Evolutionary conservation across 92 coral and sea anemone genomes (phyloP), one percentile per base, ranked within the genome.

Genomic region (Pocillopora grandis): DNA sequence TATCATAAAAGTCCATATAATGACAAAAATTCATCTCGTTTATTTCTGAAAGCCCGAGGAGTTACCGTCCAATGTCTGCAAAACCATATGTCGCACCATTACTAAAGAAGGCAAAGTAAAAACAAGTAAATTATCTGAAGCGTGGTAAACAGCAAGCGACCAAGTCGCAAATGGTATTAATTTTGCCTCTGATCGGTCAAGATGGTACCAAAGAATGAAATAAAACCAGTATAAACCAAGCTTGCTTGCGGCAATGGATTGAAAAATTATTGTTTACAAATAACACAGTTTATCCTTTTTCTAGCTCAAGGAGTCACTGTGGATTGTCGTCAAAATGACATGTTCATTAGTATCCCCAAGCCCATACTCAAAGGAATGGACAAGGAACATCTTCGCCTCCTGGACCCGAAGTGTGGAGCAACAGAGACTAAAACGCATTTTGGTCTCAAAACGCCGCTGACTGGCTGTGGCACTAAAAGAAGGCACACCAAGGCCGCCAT

Each of bases 341-440:
- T 80, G 75, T 66, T 76, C 73, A 80, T 80, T 15, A 66, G 63
- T 15, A 68, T 80, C 27, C 84, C 75, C 37, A 80, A 80, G 60
- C 37, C 49, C 73, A 52, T 66, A 14, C 84, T 80, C 52, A 66
- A 80, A 66, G 84, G 84, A 64, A 66, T 80, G 75, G 75, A 66
- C 75, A 75, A 63, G 2, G 76, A 80, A 16, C 84, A 80, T 49
- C 31, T 80, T 35, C 84, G 84, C 20, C 84, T 80, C 60, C 73
- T 52, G 62, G 65, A 80, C 21, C 75, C 64, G 12, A 66, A 14
- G 4, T 80, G 85, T 49, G 37, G 65, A 56, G 85, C 85, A 17
- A 80, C 76, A 20, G 85, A 80, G 27, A 80, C 85, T 71, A 3
- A 20, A 19, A 67, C 85, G 20, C 85, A 80, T 23, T 80, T 62